Base-by-base conservation (phyloP, 2,113 vertebrate genomes). In the Lepidothrix coronata region DNA sequence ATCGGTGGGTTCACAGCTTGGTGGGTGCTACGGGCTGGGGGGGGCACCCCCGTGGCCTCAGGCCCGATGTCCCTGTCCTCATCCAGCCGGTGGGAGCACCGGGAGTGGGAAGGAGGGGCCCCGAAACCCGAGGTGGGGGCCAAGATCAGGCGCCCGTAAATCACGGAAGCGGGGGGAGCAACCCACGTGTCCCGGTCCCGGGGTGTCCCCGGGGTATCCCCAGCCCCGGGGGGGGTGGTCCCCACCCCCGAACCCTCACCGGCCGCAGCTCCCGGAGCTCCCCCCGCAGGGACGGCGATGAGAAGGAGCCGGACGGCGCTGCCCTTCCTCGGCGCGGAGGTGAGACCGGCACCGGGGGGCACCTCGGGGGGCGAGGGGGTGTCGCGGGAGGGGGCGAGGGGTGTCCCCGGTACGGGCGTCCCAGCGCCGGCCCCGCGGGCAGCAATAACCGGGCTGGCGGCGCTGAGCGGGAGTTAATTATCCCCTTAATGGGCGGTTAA, bases 261-360 rank as follows among this genome's bases (percentile, higher is more conserved):
- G 86, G 54, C 68, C 8, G 58, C 59, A 10, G 39, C 68, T 66
- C 51, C 67, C 37, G 51, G 52, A 75, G 67, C 63, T 52, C 28
- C 63, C 33, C 54, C 70, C 44, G 41, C 31, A 30, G 93, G 85
- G 54, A 48, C 73, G 33, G n/a, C n/a, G 74, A 96, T 96, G 97
- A 59, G 96, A 65, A 77, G 73, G 80, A 97, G 95, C 23, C 41
- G 93, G 39, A 96, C 95, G 0, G 54, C 96, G 3, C 58, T 96
- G 44, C 91, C 97, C 31, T 97, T 97, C 84, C 85, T 96, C 31
- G 77, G 85, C 15, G 80, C 57, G 5, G 95, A 97, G 97, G 97
- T 97, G 95, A 97, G 66, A 57, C 14, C 14, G 63, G 39, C 8
- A 57, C 52, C 30, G 51, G 70, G 81, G 11, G 27, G 12, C 11